Percentiles rank a stretch among this genome's conserved stretches.
Conservation (phyloP, 1,140 invertebrate genomes). For the Agrilus planipennis region DNA sequence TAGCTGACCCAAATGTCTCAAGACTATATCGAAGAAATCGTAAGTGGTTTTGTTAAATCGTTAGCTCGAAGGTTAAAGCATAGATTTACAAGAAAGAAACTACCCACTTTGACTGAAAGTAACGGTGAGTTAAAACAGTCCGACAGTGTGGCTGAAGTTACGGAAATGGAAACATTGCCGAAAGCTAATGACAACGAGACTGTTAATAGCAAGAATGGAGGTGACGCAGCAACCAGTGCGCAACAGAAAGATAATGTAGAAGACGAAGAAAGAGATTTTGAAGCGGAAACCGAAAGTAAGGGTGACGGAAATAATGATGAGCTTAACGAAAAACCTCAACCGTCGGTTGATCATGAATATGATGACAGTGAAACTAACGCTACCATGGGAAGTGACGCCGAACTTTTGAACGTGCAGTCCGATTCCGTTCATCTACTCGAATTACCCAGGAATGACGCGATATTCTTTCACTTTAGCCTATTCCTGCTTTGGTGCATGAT, state of each 20-base stretch:
- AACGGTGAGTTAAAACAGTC: background rate
- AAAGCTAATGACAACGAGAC: slow-evolving; percentile 4
- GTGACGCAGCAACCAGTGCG: background rate
- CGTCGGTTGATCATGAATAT: no score
- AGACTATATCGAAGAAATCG: slow-evolving; percentile 56
- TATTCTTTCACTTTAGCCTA: slow-evolving; percentile 48
- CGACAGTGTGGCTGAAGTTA: background rate
- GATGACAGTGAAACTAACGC: no score
- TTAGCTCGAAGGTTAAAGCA: slow-evolving; percentile 31
- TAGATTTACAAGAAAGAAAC: no score
- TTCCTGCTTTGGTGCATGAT: slow-evolving; percentile 44
- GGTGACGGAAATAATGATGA: no score
- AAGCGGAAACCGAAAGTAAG: background rate
- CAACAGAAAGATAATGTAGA: slow-evolving; percentile 1
- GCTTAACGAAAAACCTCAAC: no score
- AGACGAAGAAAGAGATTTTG: no score
- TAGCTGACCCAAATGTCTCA: slow-evolving; percentile 60
- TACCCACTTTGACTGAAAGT: no score
- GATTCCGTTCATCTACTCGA: slow-evolving; percentile 1
- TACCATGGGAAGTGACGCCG: no score
- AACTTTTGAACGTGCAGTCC: no score
- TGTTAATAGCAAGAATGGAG: background rate
- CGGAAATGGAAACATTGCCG: background rate
- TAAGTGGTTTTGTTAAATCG: slow-evolving; percentile 41
- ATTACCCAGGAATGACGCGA: slow-evolving; percentile 24